A percentile compares a stretch with the other conserved stretches of the same genome.
These are phyloP conservation scores for Cottus gobio DNA, from an alignment of 2,113 vertebrate genomes.

Conservation along the genomic window DNA sequence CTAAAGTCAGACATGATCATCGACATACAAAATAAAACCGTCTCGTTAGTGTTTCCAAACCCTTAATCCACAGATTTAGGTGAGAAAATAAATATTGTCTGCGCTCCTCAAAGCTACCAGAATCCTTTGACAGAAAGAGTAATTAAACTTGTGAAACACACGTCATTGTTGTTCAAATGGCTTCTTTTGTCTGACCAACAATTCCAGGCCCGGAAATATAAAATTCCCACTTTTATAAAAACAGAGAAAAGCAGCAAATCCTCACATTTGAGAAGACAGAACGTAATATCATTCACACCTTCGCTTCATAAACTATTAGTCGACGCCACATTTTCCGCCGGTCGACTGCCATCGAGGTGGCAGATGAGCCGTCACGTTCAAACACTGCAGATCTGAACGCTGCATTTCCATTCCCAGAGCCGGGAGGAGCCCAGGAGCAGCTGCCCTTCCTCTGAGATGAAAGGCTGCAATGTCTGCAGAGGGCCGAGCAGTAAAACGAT, in stretches of 20 bases:
- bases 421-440: constrained; percentile 43
- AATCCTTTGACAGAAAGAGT: too few relatives aligned
- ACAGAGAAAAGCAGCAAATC: neutral
- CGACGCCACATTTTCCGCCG: neutral
- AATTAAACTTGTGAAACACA: too few relatives aligned
- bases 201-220: too few relatives aligned
- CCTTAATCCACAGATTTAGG: too few relatives aligned
- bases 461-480: constrained; percentile 62
- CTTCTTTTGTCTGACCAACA: too few relatives aligned
- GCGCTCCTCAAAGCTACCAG: too few relatives aligned
- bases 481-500: constrained; percentile 55
- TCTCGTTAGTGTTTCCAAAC: too few relatives aligned
- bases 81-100: too few relatives aligned
- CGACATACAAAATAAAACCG: too few relatives aligned
- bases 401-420: neutral
- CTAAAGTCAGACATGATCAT: too few relatives aligned
- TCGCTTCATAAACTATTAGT: neutral
- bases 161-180: too few relatives aligned
- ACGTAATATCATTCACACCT: neutral
- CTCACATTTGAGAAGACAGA: neutral
- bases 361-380: neutral
- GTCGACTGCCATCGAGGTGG: neutral
- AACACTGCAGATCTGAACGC: constrained; percentile 1
- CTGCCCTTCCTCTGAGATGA: constrained; percentile 61
- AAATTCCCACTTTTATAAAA: neutral